Evolutionary conservation across 1,140 invertebrate genomes (phyloP).

Genomic region (Ectropis grisescens): DNA sequence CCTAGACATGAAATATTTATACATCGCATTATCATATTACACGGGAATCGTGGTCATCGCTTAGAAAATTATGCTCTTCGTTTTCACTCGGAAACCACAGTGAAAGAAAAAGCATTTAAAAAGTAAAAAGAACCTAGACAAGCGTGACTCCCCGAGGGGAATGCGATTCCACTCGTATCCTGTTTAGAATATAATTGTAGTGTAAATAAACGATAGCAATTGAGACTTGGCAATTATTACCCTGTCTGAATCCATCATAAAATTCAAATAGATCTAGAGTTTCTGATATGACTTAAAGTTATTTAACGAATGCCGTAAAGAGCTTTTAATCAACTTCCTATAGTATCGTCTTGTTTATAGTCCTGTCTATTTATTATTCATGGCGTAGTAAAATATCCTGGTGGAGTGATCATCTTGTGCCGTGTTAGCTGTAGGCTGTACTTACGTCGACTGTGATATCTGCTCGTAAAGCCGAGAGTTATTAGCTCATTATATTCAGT

Average conservation of each 20-base stretch:
- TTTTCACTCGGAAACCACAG: slow-evolving; percentile 51
- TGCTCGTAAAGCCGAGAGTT: too few species aligned
- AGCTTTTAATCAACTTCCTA: too few species aligned
- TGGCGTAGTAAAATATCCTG: too few species aligned
- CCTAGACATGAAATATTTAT: slow-evolving; percentile 65
- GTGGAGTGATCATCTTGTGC: too few species aligned
- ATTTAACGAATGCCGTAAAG: too few species aligned
- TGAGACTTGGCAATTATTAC: slow-evolving; percentile 3
- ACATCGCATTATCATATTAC: slow-evolving; percentile 68
- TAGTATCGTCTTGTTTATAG: too few species aligned
- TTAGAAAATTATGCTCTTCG: slow-evolving; percentile 61
- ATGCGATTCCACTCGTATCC: slow-evolving; percentile 2
- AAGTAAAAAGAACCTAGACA: slow-evolving; percentile 2
- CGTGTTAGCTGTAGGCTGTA: too few species aligned
- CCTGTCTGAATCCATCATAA: not conserved
- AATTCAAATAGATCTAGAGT: too few species aligned
- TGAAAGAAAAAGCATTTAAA: slow-evolving; percentile 23
- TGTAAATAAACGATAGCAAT: slow-evolving; percentile 1
- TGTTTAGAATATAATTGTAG: slow-evolving; percentile 3
- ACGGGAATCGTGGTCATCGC: slow-evolving; percentile 60
- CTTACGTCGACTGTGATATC: too few species aligned
- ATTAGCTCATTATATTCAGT: too few species aligned
- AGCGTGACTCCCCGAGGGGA: not conserved
- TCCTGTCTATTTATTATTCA: too few species aligned
- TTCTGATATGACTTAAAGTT: too few species aligned